Percentiles rank a stretch among this genome's conserved stretches.
Evolutionary conservation across 2,888 invertebrate genomes (phyloP).

Genomic region (Mamestra brassicae): DNA sequence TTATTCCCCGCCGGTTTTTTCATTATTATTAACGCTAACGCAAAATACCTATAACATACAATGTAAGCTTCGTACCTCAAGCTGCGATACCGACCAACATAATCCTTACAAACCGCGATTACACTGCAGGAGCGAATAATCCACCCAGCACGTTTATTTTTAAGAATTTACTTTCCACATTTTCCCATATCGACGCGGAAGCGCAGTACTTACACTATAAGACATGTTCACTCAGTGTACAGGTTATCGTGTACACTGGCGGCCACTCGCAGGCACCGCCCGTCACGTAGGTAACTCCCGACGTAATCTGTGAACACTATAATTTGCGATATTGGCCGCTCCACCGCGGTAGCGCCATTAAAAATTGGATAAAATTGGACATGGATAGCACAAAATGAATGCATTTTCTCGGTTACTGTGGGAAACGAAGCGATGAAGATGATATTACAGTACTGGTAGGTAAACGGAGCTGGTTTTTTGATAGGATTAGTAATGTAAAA

Average conservation of each 20-base stretch:
- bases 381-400: slow-evolving; percentile 79
- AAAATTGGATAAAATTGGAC: slow-evolving; percentile 86
- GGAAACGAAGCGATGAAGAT: slow-evolving; percentile 67
- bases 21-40: slow-evolving; percentile 14
- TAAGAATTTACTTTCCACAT: slow-evolving; percentile 36
- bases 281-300: slow-evolving; percentile 81
- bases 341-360: slow-evolving; percentile 82
- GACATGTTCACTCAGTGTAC: slow-evolving; percentile 40
- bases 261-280: slow-evolving; percentile 50
- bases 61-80: slow-evolving; percentile 9
- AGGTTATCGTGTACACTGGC: slow-evolving; percentile 52
- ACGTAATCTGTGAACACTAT: slow-evolving; percentile 86
- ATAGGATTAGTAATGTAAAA: slow-evolving; percentile 43
- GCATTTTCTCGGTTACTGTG: slow-evolving; percentile 76
- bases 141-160: slow-evolving; percentile 9
- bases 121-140: slow-evolving; percentile 22
- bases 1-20: not conserved
- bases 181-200: slow-evolving; percentile 50
- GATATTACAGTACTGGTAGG: slow-evolving; percentile 37
- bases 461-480: slow-evolving; percentile 29
- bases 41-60: slow-evolving; percentile 25
- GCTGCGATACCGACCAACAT: slow-evolving; percentile 15
- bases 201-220: slow-evolving; percentile 44
- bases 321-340: slow-evolving; percentile 88
- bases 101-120: slow-evolving; percentile 2